These are phyloP conservation scores for Gopherus flavomarginatus DNA, from an alignment of 2,113 vertebrate species.

Conservation along the genomic window DNA sequence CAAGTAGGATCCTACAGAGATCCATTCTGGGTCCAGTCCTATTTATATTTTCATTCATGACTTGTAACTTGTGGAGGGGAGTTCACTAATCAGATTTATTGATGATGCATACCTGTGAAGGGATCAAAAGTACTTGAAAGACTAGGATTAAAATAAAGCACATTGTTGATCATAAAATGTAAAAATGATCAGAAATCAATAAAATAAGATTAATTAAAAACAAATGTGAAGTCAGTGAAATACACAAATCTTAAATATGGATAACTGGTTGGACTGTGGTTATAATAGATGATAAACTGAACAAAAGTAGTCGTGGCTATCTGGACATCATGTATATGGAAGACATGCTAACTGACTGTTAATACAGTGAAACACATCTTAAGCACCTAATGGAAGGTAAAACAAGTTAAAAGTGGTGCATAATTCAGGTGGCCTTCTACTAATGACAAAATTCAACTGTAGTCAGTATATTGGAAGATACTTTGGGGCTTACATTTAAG, in stretches of 20 bases:
- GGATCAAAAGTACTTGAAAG: not conserved
- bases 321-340: conserved; percentile 8
- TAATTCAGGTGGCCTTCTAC: not conserved
- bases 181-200: not conserved
- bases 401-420: not conserved
- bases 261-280: not conserved
- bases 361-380: not conserved
- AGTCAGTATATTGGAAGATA: not conserved
- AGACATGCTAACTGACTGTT: conserved; percentile 26
- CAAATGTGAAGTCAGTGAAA: not conserved
- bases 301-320: conserved; percentile 10
- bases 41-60: not conserved
- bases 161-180: not conserved
- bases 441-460: not conserved
- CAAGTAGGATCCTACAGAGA: not conserved
- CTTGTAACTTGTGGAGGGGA: not conserved
- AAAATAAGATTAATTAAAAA: not conserved
- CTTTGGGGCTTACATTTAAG: not conserved
- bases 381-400: not conserved
- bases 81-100: not conserved
- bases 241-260: conserved; percentile 9
- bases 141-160: conserved; percentile 11
- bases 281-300: conserved; percentile 16
- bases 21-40: not conserved
- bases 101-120: not conserved